These are phyloP conservation scores for Monoplex corrugatus DNA, from an alignment of 2,888 invertebrate genomes.

Conservation along the genomic window DNA sequence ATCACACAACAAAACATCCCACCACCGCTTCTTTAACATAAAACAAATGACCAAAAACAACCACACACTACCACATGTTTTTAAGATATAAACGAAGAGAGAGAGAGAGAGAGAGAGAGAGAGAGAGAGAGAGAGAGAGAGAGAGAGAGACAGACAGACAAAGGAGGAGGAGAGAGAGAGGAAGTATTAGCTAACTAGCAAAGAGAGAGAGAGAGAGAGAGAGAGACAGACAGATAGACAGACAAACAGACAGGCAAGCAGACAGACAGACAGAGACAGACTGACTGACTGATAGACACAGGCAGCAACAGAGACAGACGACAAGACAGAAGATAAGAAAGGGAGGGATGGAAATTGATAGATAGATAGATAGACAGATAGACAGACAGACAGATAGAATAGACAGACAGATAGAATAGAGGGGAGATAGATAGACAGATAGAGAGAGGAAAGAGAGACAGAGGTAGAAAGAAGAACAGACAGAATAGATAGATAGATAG, in stretches of 20 bases:
- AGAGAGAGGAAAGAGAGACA: too few relatives aligned
- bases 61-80: too few relatives aligned
- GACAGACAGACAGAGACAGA: not conserved
- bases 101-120: not conserved
- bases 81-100: not conserved
- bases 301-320: not conserved
- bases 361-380: too few relatives aligned
- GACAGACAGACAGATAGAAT: too few relatives aligned
- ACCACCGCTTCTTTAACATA: too few relatives aligned
- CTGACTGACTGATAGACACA: not conserved
- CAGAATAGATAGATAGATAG: not conserved
- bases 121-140: not conserved
- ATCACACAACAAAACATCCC: too few relatives aligned
- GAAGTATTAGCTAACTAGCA: too few relatives aligned
- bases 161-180: constrained; percentile 6
- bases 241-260: not conserved
- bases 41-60: too few relatives aligned
- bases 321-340: too few relatives aligned
- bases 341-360: too few relatives aligned
- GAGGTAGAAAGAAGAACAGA: too few relatives aligned
- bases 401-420: not conserved
- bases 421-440: not conserved
- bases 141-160: not conserved
- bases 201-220: constrained; percentile 25
- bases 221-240: constrained; percentile 22